Conservation (phyloP, 1,140 invertebrate genomes). For the Mamestra configurata region DNA sequence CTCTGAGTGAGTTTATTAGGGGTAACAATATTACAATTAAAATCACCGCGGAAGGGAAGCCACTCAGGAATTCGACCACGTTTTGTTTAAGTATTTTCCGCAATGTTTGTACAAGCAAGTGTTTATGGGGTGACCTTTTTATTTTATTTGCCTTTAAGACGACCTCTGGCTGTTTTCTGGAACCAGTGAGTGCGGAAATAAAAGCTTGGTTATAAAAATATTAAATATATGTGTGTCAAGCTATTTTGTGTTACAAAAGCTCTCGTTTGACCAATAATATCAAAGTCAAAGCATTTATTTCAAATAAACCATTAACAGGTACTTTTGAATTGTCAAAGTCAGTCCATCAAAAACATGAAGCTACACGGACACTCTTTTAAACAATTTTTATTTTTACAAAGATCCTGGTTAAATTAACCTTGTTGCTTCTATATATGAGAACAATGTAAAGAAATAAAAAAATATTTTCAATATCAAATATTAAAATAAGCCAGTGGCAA, state of each 20-base stretch:
- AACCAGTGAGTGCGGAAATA: slow-evolving; percentile 10
- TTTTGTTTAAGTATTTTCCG: slow-evolving; percentile 31
- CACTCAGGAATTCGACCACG: neutral
- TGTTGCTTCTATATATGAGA: too few species aligned
- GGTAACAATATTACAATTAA: slow-evolving; percentile 6
- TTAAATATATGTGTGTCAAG: neutral
- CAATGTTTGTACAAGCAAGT: slow-evolving; percentile 24
- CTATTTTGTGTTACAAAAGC: neutral
- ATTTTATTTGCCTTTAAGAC: slow-evolving; percentile 31
- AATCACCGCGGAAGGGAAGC: neutral
- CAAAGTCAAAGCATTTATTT: too few species aligned
- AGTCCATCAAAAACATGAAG: too few species aligned
- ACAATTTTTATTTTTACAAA: too few species aligned
- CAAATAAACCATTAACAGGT: too few species aligned
- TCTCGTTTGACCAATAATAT: too few species aligned
- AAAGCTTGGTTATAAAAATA: neutral
- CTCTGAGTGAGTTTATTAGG: neutral
- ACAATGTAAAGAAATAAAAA: too few species aligned
- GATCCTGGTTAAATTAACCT: too few species aligned
- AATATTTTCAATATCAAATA: too few species aligned
- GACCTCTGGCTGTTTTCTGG: neutral
- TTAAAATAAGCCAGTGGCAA: too few species aligned
- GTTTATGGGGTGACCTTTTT: slow-evolving; percentile 33
- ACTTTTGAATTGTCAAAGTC: too few species aligned
- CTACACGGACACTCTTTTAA: too few species aligned